Evolutionary conservation across 2,888 invertebrate species (phyloP), one percentile per base, ranked within the genome.

Genomic region (Clunio marinus): DNA sequence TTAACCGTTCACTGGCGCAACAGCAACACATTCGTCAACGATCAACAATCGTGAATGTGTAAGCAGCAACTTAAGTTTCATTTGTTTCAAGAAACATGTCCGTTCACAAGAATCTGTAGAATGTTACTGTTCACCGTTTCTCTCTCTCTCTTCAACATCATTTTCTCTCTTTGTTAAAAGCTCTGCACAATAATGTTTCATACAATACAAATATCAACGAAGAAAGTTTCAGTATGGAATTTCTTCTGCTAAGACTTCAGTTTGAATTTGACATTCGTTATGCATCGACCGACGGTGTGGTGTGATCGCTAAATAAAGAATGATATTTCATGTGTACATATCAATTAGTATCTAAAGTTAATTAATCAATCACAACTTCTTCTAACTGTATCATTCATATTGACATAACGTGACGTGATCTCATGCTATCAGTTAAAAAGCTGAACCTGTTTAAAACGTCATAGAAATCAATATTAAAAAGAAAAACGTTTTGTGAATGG

Each of bases 321-420:
- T n/a, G n/a, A n/a, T 20, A 27, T n/a, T 51, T 57, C 57, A 25
- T 27, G 57, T 57, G 57, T 57, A n/a, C 25, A 4, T 13, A 22
- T 15, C 57, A 57, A 13, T 57, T 27, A 27, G 57, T n/a, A 15
- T 15, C 7, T 17, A 10, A 5, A 2, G 22, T 17, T 66, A 66
- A 66, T 66, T 51, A 46, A 55, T 66, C 51, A 51, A 66, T 66
- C 51, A 66, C 66, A 66, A 55, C 20, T 66, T n/a, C n/a, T n/a
- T 66, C 51, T 66, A 66, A 66, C 66, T 66, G 66, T 66, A 66
- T 17, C 66, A 35, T 17, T 32, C 17, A 62, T 41, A 15, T 51
- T 15, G 22, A 13, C 51, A 5, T n/a, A n/a, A n/a, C n/a, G n/a
- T n/a, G 51, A 51, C 51, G 7, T 8, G 51, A 51, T 51, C 51